phyloP scores from a whole-genome alignment of 2,888 invertebrate species.

The Protodeltote pygarga region DNA sequence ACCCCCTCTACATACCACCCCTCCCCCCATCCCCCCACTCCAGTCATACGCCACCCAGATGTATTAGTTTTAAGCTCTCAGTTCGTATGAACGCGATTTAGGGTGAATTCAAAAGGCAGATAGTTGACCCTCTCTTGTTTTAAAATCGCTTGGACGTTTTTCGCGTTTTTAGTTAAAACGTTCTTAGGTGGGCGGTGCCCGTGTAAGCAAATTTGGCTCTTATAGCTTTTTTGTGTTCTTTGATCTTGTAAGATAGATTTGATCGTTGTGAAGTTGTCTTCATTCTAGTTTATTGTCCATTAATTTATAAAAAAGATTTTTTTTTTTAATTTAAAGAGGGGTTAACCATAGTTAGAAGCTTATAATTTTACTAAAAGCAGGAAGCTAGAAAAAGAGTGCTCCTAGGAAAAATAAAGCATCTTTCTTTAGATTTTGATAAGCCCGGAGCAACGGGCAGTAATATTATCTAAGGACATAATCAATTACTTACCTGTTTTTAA shows the following conservation, averaged over 20 bases:
- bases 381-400: too few species aligned
- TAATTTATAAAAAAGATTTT: neutral
- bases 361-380: neutral
- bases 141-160: constrained; percentile 66
- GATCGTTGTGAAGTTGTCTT: constrained; percentile 2
- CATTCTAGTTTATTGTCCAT: neutral
- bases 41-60: constrained; percentile 74
- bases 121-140: constrained; percentile 71
- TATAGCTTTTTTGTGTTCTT: constrained; percentile 34
- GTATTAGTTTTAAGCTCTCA: constrained; percentile 85
- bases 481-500: too few species aligned
- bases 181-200: constrained; percentile 42
- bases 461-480: too few species aligned
- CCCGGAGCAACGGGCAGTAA: too few species aligned
- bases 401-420: too few species aligned
- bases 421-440: too few species aligned
- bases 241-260: constrained; percentile 1
- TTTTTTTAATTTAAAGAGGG: too few species aligned
- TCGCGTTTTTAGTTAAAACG: constrained; percentile 49
- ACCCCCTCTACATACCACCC: constrained; percentile 51
- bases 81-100: constrained; percentile 78
- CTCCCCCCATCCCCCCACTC: constrained; percentile 45
- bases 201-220: constrained; percentile 47
- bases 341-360: neutral
- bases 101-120: constrained; percentile 68